These are phyloP conservation scores for Dinomys branickii DNA, from an alignment of 2,113 vertebrate species.

Conservation along the genomic window DNA sequence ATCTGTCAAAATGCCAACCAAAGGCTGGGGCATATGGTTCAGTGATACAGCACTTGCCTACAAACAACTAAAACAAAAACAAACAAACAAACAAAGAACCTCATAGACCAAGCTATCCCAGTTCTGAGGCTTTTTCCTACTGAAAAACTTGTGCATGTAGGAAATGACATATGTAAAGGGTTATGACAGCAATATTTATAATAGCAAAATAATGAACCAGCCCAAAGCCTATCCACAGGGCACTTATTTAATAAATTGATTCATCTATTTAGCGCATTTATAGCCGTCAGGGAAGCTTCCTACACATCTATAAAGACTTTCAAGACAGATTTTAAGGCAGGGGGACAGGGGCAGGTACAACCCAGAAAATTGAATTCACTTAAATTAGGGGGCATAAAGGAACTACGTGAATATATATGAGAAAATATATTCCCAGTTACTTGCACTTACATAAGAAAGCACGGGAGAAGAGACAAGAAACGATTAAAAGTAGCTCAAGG, in stretches of 20 bases:
- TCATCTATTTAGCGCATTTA: not conserved
- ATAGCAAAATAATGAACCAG: not conserved
- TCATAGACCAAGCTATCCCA: not conserved
- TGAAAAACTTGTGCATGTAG: not conserved
- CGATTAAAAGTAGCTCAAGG: not conserved
- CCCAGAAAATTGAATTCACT: not conserved
- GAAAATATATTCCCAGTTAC: not conserved
- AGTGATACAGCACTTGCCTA: not conserved
- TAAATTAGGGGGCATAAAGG: not conserved
- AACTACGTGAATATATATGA: not conserved
- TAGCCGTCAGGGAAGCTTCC: not conserved
- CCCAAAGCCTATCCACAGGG: not conserved
- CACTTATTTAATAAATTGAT: not conserved
- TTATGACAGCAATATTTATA: not conserved
- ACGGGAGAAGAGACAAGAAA: not conserved
- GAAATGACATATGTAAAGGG: not conserved
- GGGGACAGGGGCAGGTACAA: not conserved
- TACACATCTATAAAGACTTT: not conserved
- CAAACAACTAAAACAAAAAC: not conserved
- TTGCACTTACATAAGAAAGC: not conserved
- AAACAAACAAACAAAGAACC: not conserved
- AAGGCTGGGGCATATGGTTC: not conserved
- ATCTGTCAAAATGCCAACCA: not conserved
- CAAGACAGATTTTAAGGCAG: not conserved
- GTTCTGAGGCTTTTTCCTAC: not conserved